phyloP scores from a whole-genome alignment of 1,140 invertebrate genomes.

The Lamellibrachia luymesi region DNA sequence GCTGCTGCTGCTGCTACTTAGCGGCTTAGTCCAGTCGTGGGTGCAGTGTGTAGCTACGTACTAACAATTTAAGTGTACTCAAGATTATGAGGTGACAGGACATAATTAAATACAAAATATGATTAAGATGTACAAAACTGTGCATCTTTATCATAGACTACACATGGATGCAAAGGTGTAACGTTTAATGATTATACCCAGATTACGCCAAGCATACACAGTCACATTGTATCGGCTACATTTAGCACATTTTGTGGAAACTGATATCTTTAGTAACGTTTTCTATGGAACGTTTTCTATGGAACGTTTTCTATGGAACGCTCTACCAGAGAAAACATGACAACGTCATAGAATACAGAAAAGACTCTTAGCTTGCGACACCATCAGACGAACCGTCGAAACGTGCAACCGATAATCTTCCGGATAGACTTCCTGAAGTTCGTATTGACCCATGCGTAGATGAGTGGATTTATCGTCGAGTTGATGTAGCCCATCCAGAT shows the following conservation, averaged over 20 bases:
- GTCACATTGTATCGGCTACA: neutral
- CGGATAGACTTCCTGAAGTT: slow-evolving; percentile 98
- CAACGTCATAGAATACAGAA: neutral
- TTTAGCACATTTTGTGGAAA: neutral
- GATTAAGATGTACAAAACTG: too few relatives aligned
- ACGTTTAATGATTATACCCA: too few relatives aligned
- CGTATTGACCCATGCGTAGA: slow-evolving; percentile 98
- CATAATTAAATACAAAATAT: too few relatives aligned
- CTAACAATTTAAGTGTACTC: too few relatives aligned
- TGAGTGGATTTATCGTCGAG: slow-evolving; percentile 93
- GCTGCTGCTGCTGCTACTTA: too few relatives aligned
- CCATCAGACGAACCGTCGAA: neutral
- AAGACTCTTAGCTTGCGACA: neutral
- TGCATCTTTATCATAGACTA: too few relatives aligned
- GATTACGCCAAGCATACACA: too few relatives aligned
- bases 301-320: neutral
- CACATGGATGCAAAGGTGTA: too few relatives aligned
- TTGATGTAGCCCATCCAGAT: slow-evolving; percentile 98
- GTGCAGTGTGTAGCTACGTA: too few relatives aligned
- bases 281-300: neutral
- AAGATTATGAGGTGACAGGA: too few relatives aligned
- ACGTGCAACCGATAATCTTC: slow-evolving; percentile 20
- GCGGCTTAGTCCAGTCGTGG: too few relatives aligned
- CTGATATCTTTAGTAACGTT: neutral
- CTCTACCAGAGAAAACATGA: neutral